Evolutionary conservation across 1,140 invertebrate species (phyloP).

Genomic region (Eulimnadia texana): DNA sequence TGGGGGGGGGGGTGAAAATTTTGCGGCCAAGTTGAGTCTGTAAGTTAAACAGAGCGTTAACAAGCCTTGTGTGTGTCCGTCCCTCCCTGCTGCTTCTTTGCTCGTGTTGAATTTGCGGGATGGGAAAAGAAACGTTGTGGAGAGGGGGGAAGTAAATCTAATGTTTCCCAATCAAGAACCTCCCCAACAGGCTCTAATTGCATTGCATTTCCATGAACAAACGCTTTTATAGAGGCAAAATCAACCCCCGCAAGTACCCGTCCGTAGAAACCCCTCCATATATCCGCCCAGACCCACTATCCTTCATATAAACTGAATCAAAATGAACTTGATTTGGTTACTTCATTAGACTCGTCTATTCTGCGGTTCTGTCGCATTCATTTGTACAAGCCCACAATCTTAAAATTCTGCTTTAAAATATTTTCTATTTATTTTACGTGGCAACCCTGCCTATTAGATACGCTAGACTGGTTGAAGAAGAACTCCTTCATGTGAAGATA

Average conservation of each 20-base stretch:
- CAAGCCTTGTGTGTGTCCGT: neutral
- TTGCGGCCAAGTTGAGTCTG: neutral
- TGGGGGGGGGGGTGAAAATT: too few species aligned
- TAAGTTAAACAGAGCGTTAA: neutral
- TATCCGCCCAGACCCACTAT: too few species aligned
- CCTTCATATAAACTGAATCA: neutral
- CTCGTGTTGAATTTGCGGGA: too few species aligned
- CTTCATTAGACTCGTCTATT: too few species aligned
- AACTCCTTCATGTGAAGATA: neutral
- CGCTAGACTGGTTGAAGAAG: too few species aligned
- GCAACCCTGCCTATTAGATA: too few species aligned
- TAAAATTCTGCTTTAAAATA: too few species aligned
- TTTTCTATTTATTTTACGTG: too few species aligned
- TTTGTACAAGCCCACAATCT: too few species aligned
- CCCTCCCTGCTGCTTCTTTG: neutral
- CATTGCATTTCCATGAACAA: slow-evolving; percentile 14
- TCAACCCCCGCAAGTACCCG: neutral
- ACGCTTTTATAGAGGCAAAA: neutral
- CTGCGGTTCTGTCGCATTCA: too few species aligned
- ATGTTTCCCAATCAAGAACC: neutral
- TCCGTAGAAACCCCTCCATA: too few species aligned
- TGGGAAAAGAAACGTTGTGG: too few species aligned
- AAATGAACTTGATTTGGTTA: neutral
- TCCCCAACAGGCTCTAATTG: slow-evolving; percentile 4
- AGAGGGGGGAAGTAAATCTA: neutral